Evolutionary conservation across 2,888 invertebrate species (phyloP), one percentile per base, ranked within the genome.

Genomic region (Priocnemis perturbator): DNA sequence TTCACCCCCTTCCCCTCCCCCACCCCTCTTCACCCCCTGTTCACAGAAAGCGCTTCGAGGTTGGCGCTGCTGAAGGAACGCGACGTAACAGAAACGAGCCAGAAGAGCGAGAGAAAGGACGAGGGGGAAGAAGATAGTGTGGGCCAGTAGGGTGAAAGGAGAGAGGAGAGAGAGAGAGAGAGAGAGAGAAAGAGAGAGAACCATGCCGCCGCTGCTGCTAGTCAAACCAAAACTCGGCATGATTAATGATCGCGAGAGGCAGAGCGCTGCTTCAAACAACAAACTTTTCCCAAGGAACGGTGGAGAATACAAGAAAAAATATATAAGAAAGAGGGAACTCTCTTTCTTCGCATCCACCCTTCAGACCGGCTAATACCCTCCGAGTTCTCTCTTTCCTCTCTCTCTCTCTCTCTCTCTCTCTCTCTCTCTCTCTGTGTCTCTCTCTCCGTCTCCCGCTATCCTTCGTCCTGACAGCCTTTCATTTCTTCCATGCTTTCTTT

Each of bases 221-320:
- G 86, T 86, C 85, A 85, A 86, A 85, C 86, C 85, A 90, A 91
- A 91, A 90, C 90, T 90, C 90, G 90, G 89, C 89, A 90, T 91
- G 91, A 91, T 91, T 91, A 91, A 91, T 91, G 91, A 90, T 90
- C 88, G 90, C 89, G 89, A 89, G 90, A 79, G 89, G 80, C 78
- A 82, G 83, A 78, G 77, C 81, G 90, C 90, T 90, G 91, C 91
- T 91, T 90, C 91, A 90, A 91, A 91, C 91, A 91, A 91, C 91
- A 91, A 91, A 91, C 91, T 91, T 91, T 91, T 91, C 91, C 91
- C 91, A 91, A 91, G 90, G 91, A 89, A 87, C 88, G 91, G 81
- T 73, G 81, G 84, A 82, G 84, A 85, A 85, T 86, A 85, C 83
- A 86, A 86, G 87, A 87, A 87, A 87, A 86, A 87, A 87, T 86